Percentiles rank a stretch among this genome's conserved stretches.
Evolutionary conservation across 2,113 vertebrate species (phyloP).

Genomic region (Alces alces): DNA sequence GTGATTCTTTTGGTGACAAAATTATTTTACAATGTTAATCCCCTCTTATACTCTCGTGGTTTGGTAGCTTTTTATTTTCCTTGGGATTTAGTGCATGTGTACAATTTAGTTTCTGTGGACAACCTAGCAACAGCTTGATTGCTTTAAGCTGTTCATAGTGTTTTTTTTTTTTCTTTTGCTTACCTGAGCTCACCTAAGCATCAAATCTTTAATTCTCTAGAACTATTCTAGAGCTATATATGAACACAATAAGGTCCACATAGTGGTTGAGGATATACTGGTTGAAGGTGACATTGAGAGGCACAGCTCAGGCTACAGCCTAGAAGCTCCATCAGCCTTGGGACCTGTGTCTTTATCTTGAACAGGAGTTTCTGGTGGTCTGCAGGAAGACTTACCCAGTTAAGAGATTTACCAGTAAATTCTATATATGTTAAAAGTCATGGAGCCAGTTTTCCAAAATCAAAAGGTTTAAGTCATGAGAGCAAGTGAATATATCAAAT

Average conservation of each 20-base stretch:
- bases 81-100: background rate
- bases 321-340: background rate
- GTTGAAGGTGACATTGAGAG: background rate
- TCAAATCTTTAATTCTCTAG: background rate
- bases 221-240: background rate
- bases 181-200: background rate
- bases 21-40: slow-evolving; percentile 11
- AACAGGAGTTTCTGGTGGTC: background rate
- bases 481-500: background rate
- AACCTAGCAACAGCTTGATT: background rate
- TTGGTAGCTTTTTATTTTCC: background rate
- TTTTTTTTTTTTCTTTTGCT: background rate
- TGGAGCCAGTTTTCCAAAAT: background rate
- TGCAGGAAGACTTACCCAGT: background rate
- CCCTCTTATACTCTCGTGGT: background rate
- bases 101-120: background rate
- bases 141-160: slow-evolving; percentile 8
- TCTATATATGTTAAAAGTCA: background rate
- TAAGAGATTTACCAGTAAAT: slow-evolving; percentile 6
- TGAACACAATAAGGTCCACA: background rate
- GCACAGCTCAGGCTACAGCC: background rate
- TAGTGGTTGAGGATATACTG: background rate
- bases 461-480: background rate
- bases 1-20: slow-evolving; percentile 49
- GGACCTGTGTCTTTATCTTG: background rate